Base-by-base conservation (phyloP, 2,888 invertebrate species). In the Spilosoma lubricipeda region DNA sequence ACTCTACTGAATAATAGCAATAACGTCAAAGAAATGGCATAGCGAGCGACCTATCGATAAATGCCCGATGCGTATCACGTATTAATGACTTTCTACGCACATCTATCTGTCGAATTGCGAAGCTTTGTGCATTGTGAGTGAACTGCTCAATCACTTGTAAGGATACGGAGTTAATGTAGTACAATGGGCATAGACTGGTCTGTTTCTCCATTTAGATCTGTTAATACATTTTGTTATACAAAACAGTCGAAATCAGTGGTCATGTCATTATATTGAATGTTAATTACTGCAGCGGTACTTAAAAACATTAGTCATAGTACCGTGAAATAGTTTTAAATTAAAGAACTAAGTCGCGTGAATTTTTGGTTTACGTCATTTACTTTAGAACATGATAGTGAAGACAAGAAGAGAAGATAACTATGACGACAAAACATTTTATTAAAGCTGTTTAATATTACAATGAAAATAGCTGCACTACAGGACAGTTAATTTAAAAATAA, bases 321-420 rank as follows among this genome's bases (percentile, higher is more conserved):
- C 70, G 67, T 48, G 75, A 80, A 81, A 84, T 86, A 87, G 85
- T 87, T 87, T 85, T 81, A 82, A 87, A 86, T 83, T 86, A 80
- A 83, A 82, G 81, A 84, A 85, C 76, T 83, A 73, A 74, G 77
- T 80, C 59, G 48, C 82, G 78, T n/a, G n/a, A n/a, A n/a, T n/a
- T n/a, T n/a, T n/a, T n/a, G n/a, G n/a, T n/a, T n/a, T n/a, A n/a
- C n/a, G n/a, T n/a, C n/a, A 52, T 23, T 56, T 59, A 15, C 15
- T 27, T 59, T 59, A 13, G 30, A 15, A 20, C 48, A 48, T 20
- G 18, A 20, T 48, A 48, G 20, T 20, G 15, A 48, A 20, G 52
- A 52, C 15, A 23, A 20, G 8, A 23, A 7, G 7, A 23, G 8
- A 52, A 52, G 1, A 52, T 20, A 23, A 23, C 23, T 52, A 48